Evolutionary conservation across 2,113 vertebrate genomes (phyloP).

Genomic region (Otus sunia): DNA sequence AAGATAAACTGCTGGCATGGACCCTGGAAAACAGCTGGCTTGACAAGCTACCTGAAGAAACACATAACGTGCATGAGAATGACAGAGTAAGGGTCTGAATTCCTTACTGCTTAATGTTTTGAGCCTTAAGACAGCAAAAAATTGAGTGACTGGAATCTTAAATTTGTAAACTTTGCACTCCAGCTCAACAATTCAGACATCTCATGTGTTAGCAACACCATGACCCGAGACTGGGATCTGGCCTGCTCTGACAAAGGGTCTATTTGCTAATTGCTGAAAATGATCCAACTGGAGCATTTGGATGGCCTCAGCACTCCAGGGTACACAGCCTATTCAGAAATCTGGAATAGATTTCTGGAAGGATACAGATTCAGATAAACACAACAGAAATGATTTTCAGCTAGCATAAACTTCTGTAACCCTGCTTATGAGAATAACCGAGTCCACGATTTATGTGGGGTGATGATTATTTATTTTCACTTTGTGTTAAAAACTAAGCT

Average conservation of each 20-base stretch:
- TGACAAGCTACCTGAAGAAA: not conserved
- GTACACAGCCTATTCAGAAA: not conserved
- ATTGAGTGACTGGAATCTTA: not conserved
- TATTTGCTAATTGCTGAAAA: not conserved
- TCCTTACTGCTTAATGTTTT: not conserved
- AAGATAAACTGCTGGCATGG: not conserved
- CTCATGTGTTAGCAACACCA: fast-evolving
- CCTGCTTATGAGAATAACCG: not conserved
- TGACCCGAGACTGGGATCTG: not conserved
- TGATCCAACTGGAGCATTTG: not conserved
- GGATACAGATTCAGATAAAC: not conserved
- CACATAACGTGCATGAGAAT: not conserved
- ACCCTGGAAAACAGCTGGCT: not conserved
- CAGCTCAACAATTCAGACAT: not conserved
- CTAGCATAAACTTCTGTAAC: not conserved
- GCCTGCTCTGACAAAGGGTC: not conserved
- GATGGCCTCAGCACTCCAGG: not conserved
- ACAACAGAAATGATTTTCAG: not conserved
- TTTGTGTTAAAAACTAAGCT: not conserved
- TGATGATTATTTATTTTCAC: not conserved
- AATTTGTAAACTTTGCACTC: not conserved
- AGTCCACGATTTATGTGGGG: not conserved
- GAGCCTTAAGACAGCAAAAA: not conserved
- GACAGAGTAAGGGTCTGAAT: not conserved
- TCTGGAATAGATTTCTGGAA: not conserved